These are phyloP conservation scores for Todiramphus saurophagus DNA, from an alignment of 2,113 vertebrate genomes.

Conservation along the genomic window DNA sequence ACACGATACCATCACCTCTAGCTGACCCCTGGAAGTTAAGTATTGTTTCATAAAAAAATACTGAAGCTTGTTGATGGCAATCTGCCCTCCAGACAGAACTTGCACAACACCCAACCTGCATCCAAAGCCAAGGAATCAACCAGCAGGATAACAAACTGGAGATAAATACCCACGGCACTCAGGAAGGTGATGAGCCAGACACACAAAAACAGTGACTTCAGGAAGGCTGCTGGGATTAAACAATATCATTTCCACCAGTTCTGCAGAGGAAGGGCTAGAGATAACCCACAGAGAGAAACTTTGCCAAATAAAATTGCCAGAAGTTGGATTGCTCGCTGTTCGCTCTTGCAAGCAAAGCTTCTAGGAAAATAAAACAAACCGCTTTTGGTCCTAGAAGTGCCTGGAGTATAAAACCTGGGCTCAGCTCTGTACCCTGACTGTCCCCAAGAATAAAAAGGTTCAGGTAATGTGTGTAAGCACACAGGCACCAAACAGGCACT, in stretches of 20 bases:
- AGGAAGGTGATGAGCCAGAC: not conserved
- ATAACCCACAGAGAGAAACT: not conserved
- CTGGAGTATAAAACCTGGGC: not conserved
- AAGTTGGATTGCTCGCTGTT: not conserved
- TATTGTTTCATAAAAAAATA: not conserved
- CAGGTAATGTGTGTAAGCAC: accelerated
- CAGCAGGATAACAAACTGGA: not conserved
- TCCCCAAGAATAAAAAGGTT: not conserved
- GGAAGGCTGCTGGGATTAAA: not conserved
- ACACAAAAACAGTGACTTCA: not conserved
- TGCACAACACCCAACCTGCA: not conserved
- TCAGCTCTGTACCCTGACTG: not conserved
- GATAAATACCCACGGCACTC: not conserved
- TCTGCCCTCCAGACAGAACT: slow-evolving; percentile 23
- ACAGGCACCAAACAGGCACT: not conserved
- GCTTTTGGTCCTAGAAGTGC: not conserved
- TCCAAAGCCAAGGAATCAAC: not conserved
- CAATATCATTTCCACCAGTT: accelerated
- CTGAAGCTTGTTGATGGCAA: not conserved
- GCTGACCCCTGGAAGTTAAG: not conserved
- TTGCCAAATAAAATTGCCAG: slow-evolving; percentile 22
- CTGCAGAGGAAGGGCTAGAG: slow-evolving; percentile 3
- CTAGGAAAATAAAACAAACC: slow-evolving; percentile 4
- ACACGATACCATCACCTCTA: slow-evolving; percentile 16
- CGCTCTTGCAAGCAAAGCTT: not conserved